Evolutionary conservation across 92 coral and sea anemone species (phyloP), one percentile per base, ranked within the genome.

Genomic region (Actinostola sp.): DNA sequence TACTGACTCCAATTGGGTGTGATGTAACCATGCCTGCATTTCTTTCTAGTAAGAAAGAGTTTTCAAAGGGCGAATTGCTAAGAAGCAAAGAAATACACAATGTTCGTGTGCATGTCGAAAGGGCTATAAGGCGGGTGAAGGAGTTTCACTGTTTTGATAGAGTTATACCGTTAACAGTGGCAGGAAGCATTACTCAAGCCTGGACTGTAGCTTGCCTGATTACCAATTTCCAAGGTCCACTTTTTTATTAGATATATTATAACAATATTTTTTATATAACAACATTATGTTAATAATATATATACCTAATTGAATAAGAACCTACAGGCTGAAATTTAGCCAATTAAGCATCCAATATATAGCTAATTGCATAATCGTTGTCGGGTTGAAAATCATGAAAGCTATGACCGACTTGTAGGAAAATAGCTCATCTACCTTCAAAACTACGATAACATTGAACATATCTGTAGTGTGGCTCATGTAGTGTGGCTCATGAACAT

Each of bases 191-290:
- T 36, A 80, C 39, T 36, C 82, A 85, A 42, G 24, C 56, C 43
- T 86, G 87, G 91, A 81, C 91, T 50, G 83, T 86, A 21, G 70
- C 86, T 6, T 79, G 89, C 38, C 42, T 83, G 32, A 62, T 83
- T 38, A 62, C 83, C 23, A 83, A 70, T 52, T 84, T 77, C 44
- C 79, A 76, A 48, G 83, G 83, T 17, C 88, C 78, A 9, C 36
- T 83, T 21, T 69, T 76, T 70, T 39, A 83, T 65, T 16, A 80
- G 19, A 68, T 29, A 23, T 29, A 56, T 43, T 44, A 30, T 73
- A 61, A 74, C n/a, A n/a, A n/a, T n/a, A n/a, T n/a, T n/a, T n/a
- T n/a, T n/a, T n/a, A 3, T 2, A 19, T 2, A 3, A 32, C 8
- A 14, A 57, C 4, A 32, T 32, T 57, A 26, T n/a, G 64, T n/a